Percentiles rank a stretch among this genome's conserved stretches.
Conservation (phyloP, 2,797 vertebrate genomes). For the Echiichthys vipera region DNA sequence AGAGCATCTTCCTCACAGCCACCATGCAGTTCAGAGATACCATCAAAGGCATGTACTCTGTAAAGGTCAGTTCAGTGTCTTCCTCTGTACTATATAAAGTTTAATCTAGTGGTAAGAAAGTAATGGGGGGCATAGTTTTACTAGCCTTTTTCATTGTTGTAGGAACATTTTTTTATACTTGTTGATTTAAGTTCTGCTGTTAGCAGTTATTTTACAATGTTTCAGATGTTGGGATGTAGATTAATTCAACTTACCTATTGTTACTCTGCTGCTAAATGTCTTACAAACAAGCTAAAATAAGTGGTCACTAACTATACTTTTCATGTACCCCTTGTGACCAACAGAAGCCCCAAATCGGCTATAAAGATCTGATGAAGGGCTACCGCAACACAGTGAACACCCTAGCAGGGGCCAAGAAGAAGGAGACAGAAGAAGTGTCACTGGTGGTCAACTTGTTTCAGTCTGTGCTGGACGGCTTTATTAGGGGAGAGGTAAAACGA, state of each 20-base stretch:
- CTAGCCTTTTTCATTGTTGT: neutral
- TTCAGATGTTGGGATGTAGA: neutral
- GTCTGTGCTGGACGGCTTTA: slow-evolving; percentile 94
- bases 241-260: neutral
- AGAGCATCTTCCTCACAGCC: slow-evolving; percentile 91
- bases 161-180: neutral
- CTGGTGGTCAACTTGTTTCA: slow-evolving; percentile 97
- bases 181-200: neutral
- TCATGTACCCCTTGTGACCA: slow-evolving; percentile 3
- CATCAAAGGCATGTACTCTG: slow-evolving; percentile 95
- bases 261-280: neutral
- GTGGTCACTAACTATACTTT: no score
- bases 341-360: slow-evolving; percentile 87
- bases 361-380: slow-evolving; percentile 93
- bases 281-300: no score
- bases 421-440: slow-evolving; percentile 88
- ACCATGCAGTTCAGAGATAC: slow-evolving; percentile 93
- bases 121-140: no score
- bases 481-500: slow-evolving; percentile 88
- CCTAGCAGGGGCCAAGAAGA: slow-evolving; percentile 83
- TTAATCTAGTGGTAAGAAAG: no score
- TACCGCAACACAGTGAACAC: slow-evolving; percentile 89
- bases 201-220: neutral
- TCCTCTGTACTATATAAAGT: neutral
- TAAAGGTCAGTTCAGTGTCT: slow-evolving; percentile 86